Conservation (phyloP, 1,140 invertebrate species). For the Contarinia nasturtii region DNA sequence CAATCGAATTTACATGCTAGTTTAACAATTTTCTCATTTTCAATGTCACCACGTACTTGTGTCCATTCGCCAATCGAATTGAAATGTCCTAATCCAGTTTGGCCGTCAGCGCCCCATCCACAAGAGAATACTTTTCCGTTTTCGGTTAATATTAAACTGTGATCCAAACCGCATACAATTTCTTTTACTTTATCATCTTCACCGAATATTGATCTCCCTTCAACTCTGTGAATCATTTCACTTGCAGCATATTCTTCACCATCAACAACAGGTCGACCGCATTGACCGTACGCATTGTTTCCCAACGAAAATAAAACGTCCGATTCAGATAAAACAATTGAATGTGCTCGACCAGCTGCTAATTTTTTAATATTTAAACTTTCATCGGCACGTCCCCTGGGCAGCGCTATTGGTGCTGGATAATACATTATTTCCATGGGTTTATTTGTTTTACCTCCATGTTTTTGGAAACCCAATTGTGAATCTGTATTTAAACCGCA, state of each 20-base stretch:
- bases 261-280: slow-evolving; percentile 61
- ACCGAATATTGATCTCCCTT: slow-evolving; percentile 20
- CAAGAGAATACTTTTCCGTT: slow-evolving; percentile 68
- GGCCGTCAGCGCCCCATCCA: slow-evolving; percentile 89
- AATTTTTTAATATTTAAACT: slow-evolving; percentile 26
- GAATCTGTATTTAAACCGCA: slow-evolving; percentile 83
- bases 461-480: slow-evolving; percentile 59
- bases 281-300: slow-evolving; percentile 89
- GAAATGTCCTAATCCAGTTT: slow-evolving; percentile 69
- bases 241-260: slow-evolving; percentile 56
- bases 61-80: slow-evolving; percentile 35
- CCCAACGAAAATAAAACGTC: slow-evolving; percentile 69
- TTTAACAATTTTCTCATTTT: slow-evolving; percentile 63
- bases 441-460: slow-evolving; percentile 28
- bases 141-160: slow-evolving; percentile 64
- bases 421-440: slow-evolving; percentile 50
- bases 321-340: slow-evolving; percentile 56
- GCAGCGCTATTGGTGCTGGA: slow-evolving; percentile 57
- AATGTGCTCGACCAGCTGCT: slow-evolving; percentile 74
- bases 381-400: slow-evolving; percentile 31
- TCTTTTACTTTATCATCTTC: slow-evolving; percentile 39
- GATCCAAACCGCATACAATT: slow-evolving; percentile 74
- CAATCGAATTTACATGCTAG: slow-evolving; percentile 66
- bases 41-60: slow-evolving; percentile 60
- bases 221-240: slow-evolving; percentile 42